Evolutionary conservation across 2,888 invertebrate species (phyloP).

Genomic region (Taenaris catops): DNA sequence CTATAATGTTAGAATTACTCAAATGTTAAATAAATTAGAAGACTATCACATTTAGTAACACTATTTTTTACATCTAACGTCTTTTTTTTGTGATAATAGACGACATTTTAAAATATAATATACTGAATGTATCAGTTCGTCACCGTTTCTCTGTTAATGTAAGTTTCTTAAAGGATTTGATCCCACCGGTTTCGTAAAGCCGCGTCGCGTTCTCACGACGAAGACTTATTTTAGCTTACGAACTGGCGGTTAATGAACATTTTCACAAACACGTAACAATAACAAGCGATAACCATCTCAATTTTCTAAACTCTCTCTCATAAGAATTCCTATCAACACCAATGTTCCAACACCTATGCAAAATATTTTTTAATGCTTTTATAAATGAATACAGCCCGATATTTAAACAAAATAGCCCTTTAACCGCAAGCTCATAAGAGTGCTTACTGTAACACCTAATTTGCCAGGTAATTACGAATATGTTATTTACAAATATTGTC

Average conservation of each 20-base stretch:
- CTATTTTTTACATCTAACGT: slow-evolving; percentile 72
- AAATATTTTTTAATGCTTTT: no score
- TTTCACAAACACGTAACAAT: slow-evolving; percentile 4
- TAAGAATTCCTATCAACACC: no score
- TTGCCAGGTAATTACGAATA: slow-evolving; percentile 72
- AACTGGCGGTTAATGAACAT: slow-evolving; percentile 21
- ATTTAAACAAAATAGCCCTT: no score
- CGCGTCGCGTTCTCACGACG: slow-evolving; percentile 41
- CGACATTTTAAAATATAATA: slow-evolving; percentile 55
- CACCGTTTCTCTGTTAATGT: slow-evolving; percentile 66
- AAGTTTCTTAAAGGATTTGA: slow-evolving; percentile 80
- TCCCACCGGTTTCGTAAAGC: slow-evolving; percentile 78
- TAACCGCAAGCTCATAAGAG: slow-evolving; percentile 25
- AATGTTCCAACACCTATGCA: no score
- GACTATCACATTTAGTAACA: slow-evolving; percentile 78
- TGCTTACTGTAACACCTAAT: slow-evolving; percentile 64
- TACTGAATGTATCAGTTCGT: slow-evolving; percentile 59
- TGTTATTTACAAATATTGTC: slow-evolving; percentile 81
- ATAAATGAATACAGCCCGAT: no score
- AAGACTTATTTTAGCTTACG: slow-evolving; percentile 28
- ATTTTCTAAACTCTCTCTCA: no score
- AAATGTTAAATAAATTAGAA: slow-evolving; percentile 73
- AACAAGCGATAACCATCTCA: not conserved
- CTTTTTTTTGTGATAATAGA: slow-evolving; percentile 64
- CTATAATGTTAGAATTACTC: slow-evolving; percentile 53